phyloP scores from a whole-genome alignment of 2,113 vertebrate species.

The Chaetorhynchus papuensis region DNA sequence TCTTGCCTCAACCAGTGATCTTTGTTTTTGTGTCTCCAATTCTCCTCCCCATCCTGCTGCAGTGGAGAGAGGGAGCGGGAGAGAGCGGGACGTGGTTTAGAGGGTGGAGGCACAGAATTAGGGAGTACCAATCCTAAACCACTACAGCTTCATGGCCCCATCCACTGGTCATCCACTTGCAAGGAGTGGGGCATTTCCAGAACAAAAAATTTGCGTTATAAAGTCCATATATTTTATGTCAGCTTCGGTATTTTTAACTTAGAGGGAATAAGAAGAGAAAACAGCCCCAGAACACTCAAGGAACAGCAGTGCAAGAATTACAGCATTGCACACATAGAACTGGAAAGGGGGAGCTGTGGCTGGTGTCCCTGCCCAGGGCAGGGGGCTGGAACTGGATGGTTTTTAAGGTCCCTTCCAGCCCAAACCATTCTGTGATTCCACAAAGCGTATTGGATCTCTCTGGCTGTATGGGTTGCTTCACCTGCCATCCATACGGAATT shows the following conservation, averaged over 20 bases:
- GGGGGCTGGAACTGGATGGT: background rate
- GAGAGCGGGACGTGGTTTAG: accelerated
- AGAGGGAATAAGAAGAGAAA: background rate
- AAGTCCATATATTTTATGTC: background rate
- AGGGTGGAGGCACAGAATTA: background rate
- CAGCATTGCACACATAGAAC: background rate
- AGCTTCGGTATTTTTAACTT: background rate
- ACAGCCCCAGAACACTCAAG: accelerated
- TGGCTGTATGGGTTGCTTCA: background rate
- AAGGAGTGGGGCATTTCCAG: background rate
- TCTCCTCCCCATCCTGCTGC: background rate
- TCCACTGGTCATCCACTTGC: background rate
- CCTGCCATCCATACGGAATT: background rate
- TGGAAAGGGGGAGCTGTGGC: background rate
- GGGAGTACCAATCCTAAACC: background rate
- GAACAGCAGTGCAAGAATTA: accelerated
- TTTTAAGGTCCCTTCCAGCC: background rate
- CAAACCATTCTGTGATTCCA: background rate
- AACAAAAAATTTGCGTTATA: background rate
- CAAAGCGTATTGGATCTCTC: background rate
- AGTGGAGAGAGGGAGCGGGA: background rate
- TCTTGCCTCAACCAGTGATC: background rate
- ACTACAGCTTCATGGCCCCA: background rate
- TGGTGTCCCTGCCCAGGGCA: background rate
- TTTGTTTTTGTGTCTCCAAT: background rate